Evolutionary conservation across 2,888 invertebrate species (phyloP), one percentile per base, ranked within the genome.

Genomic region (Stenchaetothrips biformis): DNA sequence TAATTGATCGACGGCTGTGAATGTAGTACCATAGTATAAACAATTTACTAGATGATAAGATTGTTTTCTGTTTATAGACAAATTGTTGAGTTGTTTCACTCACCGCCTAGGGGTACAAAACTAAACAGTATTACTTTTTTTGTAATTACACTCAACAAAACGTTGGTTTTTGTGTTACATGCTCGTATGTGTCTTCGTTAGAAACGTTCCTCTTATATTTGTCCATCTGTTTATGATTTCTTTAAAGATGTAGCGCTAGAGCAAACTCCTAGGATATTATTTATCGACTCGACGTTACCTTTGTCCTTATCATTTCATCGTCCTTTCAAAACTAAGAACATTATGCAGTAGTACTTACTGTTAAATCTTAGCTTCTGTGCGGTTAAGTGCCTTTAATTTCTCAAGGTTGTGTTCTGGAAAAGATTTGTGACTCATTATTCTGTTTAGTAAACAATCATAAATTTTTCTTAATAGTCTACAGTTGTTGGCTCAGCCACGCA

Each of bases 321-420:
- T 74, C 67, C 67, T 74, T 25, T 74, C 11, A 74, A 74, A 25
- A 74, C 67, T 74, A 74, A 74, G 67, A 7, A 74, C 25, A 74
- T 25, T 25, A 74, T 25, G 67, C 67, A 25, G 67, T 74, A 74
- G 67, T 7, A 74, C 67, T 74, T 7, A 74, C 67, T 74, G 25
- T 25, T 74, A 74, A 25, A 0, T 67, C 11, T 9, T 25, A 74
- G 67, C 21, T 74, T 74, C 21, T 74, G 67, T 74, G 8, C 25
- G 11, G n/a, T 74, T 74, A 74, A 74, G 67, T 74, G 67, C 67
- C 67, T 74, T 74, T 74, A 7, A 25, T 74, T 74, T 25, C 25
- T 74, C 11, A 25, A 74, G 67, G 67, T 74, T 25, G 59, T 11
- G 67, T 74, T 74, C 21, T 74, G 67, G 25, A 21, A 21, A 74